Evolutionary conservation across 2,797 vertebrate genomes (phyloP).

Genomic region (Onychomys leucogaster): DNA sequence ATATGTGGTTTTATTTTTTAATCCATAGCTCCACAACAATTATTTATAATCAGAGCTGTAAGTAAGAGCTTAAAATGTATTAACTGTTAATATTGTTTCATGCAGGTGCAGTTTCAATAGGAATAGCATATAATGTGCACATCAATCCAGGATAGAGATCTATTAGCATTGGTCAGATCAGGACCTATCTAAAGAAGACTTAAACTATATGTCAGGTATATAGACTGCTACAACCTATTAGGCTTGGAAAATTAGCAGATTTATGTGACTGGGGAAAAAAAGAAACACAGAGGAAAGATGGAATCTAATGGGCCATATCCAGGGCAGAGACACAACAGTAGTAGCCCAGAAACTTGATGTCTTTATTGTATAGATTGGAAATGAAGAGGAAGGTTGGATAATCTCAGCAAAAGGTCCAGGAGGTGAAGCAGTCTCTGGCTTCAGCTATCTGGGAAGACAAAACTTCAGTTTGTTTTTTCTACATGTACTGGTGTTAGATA

Average conservation of each 20-base stretch:
- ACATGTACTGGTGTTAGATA: background rate
- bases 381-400: background rate
- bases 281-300: background rate
- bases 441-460: background rate
- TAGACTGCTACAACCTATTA: background rate
- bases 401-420: background rate
- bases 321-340: background rate
- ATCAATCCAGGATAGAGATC: background rate
- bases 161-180: background rate
- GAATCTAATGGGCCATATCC: background rate
- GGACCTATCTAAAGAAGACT: background rate
- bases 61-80: background rate
- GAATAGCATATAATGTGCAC: background rate
- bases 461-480: background rate
- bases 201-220: background rate
- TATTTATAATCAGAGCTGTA: background rate
- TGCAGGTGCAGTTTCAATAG: background rate
- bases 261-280: background rate
- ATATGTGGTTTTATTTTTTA: background rate
- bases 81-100: background rate
- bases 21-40: background rate
- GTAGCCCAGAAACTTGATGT: background rate
- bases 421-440: background rate
- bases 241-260: background rate
- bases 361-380: background rate